Conservation (phyloP, 2,797 vertebrate species). For the Rhinella marina region DNA sequence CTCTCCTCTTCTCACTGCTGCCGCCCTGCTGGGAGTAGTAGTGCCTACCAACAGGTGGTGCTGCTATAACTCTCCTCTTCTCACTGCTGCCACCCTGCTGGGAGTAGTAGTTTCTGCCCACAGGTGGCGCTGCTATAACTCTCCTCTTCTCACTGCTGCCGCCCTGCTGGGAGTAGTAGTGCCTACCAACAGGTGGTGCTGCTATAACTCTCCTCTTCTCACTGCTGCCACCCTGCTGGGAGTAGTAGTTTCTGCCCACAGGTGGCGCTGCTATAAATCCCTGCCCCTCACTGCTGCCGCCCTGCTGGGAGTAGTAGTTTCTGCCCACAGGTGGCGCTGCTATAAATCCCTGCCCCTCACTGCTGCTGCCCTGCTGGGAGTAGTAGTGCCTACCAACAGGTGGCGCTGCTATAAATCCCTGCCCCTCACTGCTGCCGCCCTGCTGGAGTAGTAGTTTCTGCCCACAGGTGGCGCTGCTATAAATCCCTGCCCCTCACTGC, state of each 20-base stretch:
- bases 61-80: background rate
- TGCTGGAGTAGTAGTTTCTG: no score
- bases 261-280: no score
- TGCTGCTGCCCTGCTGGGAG: slow-evolving; percentile 1
- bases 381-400: background rate
- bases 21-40: background rate
- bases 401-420: no score
- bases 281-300: no score
- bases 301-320: no score
- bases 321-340: no score
- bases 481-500: background rate
- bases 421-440: no score
- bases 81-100: background rate
- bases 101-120: background rate
- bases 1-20: no score
- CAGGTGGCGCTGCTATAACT: background rate
- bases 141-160: no score
- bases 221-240: slow-evolving; percentile 2
- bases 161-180: background rate
- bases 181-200: no score
- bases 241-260: background rate
- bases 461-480: no score
- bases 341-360: background rate
- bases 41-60: no score
- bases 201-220: background rate